phyloP scores from a whole-genome alignment of 92 coral and sea anemone genomes.

The Plumapathes pennacea region DNA sequence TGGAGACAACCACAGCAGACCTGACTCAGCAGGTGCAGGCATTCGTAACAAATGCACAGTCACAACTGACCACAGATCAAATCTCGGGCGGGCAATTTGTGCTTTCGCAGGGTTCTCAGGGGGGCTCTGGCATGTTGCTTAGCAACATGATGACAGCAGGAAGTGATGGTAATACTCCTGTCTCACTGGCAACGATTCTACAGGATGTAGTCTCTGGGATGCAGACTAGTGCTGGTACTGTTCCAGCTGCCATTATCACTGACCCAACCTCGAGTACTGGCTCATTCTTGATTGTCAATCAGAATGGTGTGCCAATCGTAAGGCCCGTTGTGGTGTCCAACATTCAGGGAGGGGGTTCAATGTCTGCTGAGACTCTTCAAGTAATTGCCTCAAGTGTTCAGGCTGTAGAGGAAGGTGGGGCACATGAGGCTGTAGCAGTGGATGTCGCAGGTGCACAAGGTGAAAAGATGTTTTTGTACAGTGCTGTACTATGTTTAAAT shows the following conservation, averaged over 20 bases:
- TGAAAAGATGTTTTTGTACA: slow-evolving; percentile 5
- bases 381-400: slow-evolving; percentile 85
- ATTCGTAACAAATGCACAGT: slow-evolving; percentile 25
- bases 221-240: slow-evolving; percentile 88
- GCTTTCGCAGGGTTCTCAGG: slow-evolving; percentile 58
- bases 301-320: slow-evolving; percentile 95
- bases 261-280: slow-evolving; percentile 95
- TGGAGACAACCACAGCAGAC: slow-evolving; percentile 32
- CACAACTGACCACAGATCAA: slow-evolving; percentile 51
- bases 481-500: neutral
- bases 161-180: slow-evolving; percentile 62
- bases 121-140: slow-evolving; percentile 51
- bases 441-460: slow-evolving; percentile 60
- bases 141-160: slow-evolving; percentile 62
- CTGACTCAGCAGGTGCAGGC: slow-evolving; percentile 34
- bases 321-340: slow-evolving; percentile 90
- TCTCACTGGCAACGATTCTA: slow-evolving; percentile 88
- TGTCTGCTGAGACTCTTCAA: slow-evolving; percentile 71
- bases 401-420: slow-evolving; percentile 68
- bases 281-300: slow-evolving; percentile 92
- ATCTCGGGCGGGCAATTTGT: slow-evolving; percentile 28
- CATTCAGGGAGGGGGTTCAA: slow-evolving; percentile 68
- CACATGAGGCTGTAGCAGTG: slow-evolving; percentile 73
- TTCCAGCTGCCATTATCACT: slow-evolving; percentile 92
- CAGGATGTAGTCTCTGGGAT: slow-evolving; percentile 99